A percentile compares a stretch with the other conserved stretches of the same genome.
Evolutionary conservation across 2,888 invertebrate genomes (phyloP).

Genomic region (Agriopis aurantiaria): DNA sequence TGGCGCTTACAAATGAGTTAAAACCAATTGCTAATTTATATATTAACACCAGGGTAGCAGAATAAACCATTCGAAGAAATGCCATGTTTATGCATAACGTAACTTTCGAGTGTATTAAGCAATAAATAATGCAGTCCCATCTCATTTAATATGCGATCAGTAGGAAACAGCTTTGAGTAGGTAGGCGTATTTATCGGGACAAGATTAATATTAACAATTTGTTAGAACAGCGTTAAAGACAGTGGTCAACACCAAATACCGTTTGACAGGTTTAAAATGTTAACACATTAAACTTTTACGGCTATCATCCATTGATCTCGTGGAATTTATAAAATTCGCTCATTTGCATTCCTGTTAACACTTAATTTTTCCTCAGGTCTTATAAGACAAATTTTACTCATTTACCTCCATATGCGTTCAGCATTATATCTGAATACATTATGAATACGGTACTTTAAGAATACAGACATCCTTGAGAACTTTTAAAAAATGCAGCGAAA

Average conservation of each 20-base stretch:
- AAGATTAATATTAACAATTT: conserved; percentile 17
- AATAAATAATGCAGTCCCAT: conserved; percentile 53
- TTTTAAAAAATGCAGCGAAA: conserved; percentile 23
- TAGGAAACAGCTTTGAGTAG: conserved; percentile 31
- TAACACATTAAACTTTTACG: conserved; percentile 47
- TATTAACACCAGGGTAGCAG: conserved; percentile 43
- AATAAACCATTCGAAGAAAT: conserved; percentile 47
- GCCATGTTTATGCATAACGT: conserved; percentile 56
- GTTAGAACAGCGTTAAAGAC: conserved; percentile 33
- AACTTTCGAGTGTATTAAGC: conserved; percentile 57
- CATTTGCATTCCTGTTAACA: conserved; percentile 41
- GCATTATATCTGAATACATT: conserved; percentile 1
- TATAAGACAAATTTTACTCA: conserved; percentile 14
- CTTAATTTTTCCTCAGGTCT: conserved; percentile 23
- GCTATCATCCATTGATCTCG: conserved; percentile 40
- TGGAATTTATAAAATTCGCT: conserved; percentile 26
- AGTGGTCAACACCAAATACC: conserved; percentile 49
- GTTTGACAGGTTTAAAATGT: conserved; percentile 51
- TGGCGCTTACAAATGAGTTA: conserved; percentile 19
- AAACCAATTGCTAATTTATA: conserved; percentile 25
- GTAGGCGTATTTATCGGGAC: conserved; percentile 14
- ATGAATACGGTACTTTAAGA: background rate
- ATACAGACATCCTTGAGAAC: conserved; percentile 22
- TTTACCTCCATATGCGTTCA: background rate
- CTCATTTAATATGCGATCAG: conserved; percentile 53